phyloP scores from a whole-genome alignment of 2,113 vertebrate species.

The Cynocephalus volans region DNA sequence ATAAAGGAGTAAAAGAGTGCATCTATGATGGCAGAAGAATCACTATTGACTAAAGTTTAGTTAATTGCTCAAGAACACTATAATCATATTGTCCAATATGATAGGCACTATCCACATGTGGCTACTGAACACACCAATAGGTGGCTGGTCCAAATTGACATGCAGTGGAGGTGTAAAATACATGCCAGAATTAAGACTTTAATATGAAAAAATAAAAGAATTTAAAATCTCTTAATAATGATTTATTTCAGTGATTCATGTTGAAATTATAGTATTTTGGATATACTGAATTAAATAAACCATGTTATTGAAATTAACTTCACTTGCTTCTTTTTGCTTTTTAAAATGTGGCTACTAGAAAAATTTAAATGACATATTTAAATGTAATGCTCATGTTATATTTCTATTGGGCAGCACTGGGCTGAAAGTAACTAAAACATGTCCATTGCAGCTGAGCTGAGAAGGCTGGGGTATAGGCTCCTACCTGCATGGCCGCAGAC shows the following conservation, averaged over 20 bases:
- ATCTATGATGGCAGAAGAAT: background rate
- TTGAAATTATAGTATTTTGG: slow-evolving; percentile 4
- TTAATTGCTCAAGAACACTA: background rate
- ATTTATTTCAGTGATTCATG: slow-evolving; percentile 10
- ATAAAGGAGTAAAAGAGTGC: background rate
- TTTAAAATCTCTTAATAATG: background rate
- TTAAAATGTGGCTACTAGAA: background rate
- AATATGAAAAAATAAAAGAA: background rate
- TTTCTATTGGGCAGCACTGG: background rate
- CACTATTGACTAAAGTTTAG: background rate
- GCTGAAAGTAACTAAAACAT: background rate
- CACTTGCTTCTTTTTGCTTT: background rate
- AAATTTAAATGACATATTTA: background rate
- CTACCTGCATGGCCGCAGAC: background rate
- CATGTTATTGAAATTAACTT: background rate
- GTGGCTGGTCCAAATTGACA: background rate
- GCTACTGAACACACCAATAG: background rate
- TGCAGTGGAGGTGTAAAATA: background rate
- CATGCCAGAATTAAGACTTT: background rate
- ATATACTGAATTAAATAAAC: background rate
- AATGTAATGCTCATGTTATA: background rate
- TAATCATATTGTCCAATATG: background rate
- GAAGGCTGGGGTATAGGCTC: background rate
- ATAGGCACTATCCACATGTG: fast-evolving
- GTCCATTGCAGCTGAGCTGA: background rate